Evolutionary conservation across 2,113 vertebrate genomes (phyloP), one percentile per base, ranked within the genome.

Genomic region (Lagenorhynchus albirostris): DNA sequence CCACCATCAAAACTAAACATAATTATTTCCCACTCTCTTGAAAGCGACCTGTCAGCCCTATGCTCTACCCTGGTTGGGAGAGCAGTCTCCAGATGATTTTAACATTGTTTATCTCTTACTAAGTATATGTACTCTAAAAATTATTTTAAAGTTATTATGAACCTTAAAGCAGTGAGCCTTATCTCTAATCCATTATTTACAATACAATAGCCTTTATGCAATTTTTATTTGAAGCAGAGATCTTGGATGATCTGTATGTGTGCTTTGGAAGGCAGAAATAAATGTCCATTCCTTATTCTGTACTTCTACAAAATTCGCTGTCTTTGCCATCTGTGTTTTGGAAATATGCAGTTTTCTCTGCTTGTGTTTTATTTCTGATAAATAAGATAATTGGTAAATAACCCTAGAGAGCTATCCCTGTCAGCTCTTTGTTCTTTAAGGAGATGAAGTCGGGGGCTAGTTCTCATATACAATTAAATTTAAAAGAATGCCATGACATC

Each of bases 401-500:
- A 94, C 63, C 58, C 81, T 53, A 23, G n/a, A 50, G 0, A 76
- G 17, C 44, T 44, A 9, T 80, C 83, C 80, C 81, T 95, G 41
- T 77, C 4, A 0, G 38, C 0, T 44, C 67, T 95, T 73, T 2
- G 50, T 25, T 68, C 0, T 92, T 0, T 77, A 95, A 94, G 44
- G 71, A 76, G 96, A 93, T 97, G 83, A 85, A 97, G 70, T 97
- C 97, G 91, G 65, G 95, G 55, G 33, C 15, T 74, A 36, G 50
- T 80, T 97, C 53, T 94, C 89, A 36, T 17, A 8, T 96, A 96
- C 92, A 97, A 94, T 73, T 8, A 3, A 73, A 91, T 83, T 84
- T 92, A 97, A 90, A 98, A 96, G 38, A 2, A 86, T 2, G 3
- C 31, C 86, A 84, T 97, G 95, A 98, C 95, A 98, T 98, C 68